Evolutionary conservation across 64 coral and sea anemone genomes (phyloP), one percentile per base, ranked within the genome.

Genomic region (Pocillopora damicornis): DNA sequence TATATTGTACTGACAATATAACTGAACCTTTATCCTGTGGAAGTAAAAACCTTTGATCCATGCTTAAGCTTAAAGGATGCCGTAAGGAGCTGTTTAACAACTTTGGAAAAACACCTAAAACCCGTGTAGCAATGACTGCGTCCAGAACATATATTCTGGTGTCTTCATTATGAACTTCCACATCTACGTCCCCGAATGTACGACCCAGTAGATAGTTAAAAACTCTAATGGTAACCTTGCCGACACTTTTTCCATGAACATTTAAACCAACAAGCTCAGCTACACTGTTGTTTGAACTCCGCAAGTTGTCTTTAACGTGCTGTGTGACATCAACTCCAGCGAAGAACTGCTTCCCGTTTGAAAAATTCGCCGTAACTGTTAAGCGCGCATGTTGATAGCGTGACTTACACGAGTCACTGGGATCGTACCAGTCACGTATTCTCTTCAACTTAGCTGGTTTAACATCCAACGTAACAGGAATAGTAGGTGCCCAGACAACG

Each of bases 381-480:
- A 91, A 64, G 74, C 63, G 82, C 11, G 89, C 89, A 37, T 91
- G 89, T 65, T 91, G 89, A 65, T 91, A 91, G 66, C 82, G 89
- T 60, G 82, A 56, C 76, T 59, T 91, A 4, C 89, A 91, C 16
- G 75, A 91, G 59, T 91, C 23, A 60, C 30, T n/a, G n/a, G 89
- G 75, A 77, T 91, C 89, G 60, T 59, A 77, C 89, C 89, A 91
- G 63, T 77, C 81, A 38, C 76, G 83, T 60, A 91, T 67, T 86
- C 69, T 83, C 65, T 87, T 91, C 15, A 91, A 61, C 9, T 78
- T 58, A 18, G 82, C 67, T 45, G 75, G 89, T 78, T 82, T 86
- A n/a, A 85, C 82, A 73, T 26, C 20, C 26, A 91, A 34, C 26
- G 74, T 9, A 30, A 91, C 11, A 13, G 89, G 89, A 36, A 76